Evolutionary conservation across 2,888 invertebrate species (phyloP).

Genomic region (Orgyia antiqua): DNA sequence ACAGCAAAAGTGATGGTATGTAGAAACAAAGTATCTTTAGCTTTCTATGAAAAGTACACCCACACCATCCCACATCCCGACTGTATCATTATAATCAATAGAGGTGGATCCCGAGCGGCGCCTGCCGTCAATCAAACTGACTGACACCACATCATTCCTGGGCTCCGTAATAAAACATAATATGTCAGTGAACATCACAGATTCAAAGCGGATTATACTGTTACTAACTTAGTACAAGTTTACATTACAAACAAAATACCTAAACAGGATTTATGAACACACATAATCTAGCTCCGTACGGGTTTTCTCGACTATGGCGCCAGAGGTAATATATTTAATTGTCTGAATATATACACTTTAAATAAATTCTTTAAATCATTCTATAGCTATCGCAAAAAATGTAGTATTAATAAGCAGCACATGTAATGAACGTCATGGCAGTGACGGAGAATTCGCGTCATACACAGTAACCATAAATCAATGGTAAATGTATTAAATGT

Average conservation of each 20-base stretch:
- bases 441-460: no score
- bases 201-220: constrained; percentile 28
- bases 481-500: no score
- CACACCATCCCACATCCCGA: constrained; percentile 11
- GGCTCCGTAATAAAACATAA: constrained; percentile 45
- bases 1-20: constrained; percentile 13
- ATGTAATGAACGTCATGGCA: no score
- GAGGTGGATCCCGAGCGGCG: constrained; percentile 33
- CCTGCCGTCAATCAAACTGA: constrained; percentile 58
- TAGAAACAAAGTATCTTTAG: constrained; percentile 18
- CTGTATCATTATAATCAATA: constrained; percentile 28
- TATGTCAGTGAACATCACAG: constrained; percentile 33
- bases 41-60: constrained; percentile 30
- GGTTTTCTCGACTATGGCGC: no score
- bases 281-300: no score
- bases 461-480: no score
- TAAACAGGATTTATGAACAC: neutral
- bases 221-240: constrained; percentile 19
- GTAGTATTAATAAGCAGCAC: no score
- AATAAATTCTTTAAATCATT: no score
- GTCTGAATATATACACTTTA: no score
- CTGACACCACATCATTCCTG: constrained; percentile 51
- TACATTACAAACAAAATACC: constrained; percentile 8
- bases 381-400: no score
- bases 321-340: no score